Percentiles rank a stretch among this genome's conserved stretches.
phyloP scores from a whole-genome alignment of 2,888 invertebrate species.

The Octodonta nipae region DNA sequence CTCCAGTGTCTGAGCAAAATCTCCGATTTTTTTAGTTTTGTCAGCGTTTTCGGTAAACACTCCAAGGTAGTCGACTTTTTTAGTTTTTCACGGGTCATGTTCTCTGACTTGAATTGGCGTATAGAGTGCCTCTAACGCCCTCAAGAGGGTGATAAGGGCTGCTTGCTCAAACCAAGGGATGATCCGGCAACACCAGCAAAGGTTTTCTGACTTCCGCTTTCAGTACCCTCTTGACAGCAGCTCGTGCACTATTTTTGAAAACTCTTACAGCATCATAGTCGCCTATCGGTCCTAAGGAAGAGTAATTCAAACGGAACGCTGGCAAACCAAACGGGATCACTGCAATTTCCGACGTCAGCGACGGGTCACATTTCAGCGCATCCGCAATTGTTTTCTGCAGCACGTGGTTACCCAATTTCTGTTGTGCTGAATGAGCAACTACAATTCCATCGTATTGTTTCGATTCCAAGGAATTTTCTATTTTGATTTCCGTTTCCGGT shows the following conservation, averaged over 20 bases:
- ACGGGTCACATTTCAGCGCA: conserved; percentile 40
- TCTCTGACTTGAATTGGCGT: too few species aligned
- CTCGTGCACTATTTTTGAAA: conserved; percentile 61
- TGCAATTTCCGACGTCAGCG: conserved; percentile 41
- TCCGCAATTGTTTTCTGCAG: conserved; percentile 32
- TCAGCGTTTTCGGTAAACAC: too few species aligned
- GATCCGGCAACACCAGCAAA: conserved; percentile 57
- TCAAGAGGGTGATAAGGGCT: conserved; percentile 67
- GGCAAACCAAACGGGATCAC: conserved; percentile 51
- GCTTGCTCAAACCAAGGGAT: conserved; percentile 56
- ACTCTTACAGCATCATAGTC: conserved; percentile 71
- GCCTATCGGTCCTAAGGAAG: conserved; percentile 65
- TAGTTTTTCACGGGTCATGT: too few species aligned
- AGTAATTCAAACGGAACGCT: conserved; percentile 51
- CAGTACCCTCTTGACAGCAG: conserved; percentile 65
- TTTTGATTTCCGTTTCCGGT: conserved; percentile 14
- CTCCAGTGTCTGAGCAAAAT: too few species aligned
- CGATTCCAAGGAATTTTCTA: conserved; percentile 16
- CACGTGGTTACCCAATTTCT: conserved; percentile 35
- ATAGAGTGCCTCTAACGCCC: conserved; percentile 78
- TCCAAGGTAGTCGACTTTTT: too few species aligned
- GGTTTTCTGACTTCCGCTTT: conserved; percentile 73
- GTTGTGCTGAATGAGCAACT: neutral
- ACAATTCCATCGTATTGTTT: conserved; percentile 1
- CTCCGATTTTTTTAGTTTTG: too few species aligned